Base-by-base conservation (phyloP, 2,888 invertebrate species). In the Diarsia brunnea region DNA sequence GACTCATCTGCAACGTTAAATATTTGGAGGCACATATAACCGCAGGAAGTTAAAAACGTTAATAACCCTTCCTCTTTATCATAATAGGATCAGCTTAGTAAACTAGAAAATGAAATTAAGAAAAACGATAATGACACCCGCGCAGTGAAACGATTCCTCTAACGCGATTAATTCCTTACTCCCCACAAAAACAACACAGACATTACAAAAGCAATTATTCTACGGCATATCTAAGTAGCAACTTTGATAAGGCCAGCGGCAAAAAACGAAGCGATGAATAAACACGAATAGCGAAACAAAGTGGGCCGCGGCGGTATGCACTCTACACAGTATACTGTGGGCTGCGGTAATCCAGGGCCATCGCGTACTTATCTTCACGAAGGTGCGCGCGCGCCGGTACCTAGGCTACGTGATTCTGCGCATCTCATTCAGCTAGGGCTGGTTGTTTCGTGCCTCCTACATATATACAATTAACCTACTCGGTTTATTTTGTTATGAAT, bases 341-440 rank as follows among this genome's bases (percentile, higher is more conserved):
- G 51, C 43, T 45, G 55, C 83, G 66, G 78, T 81, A 90, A 89
- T 90, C 87, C 88, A 86, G 86, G 77, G 87, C 84, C 90, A 87
- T 90, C 89, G 87, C 82, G 76, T 77, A 88, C 86, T 90, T 90
- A 91, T 90, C 89, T 90, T 58, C 61, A 43, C 53, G 69, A 75
- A 85, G 87, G 86, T 84, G 87, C 85, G 85, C 84, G 84, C 83
- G 84, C 85, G 88, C 84, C 67, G 77, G 82, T 83, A 87, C 63
- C n/a, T 83, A 88, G 87, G 88, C 43, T 83, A 88, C 88, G 88
- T 87, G 89, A 87, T 79, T 81, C 79, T 79, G 84, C 78, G 85
- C 81, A 87, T 89, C 87, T 88, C 87, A 87, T 89, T 87, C 83
- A 84, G 75, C 78, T 86, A 82, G 81, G 90, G 87, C 69, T 85